phyloP scores from a whole-genome alignment of 2,797 vertebrate genomes.

The Typhlichthys subterraneus region DNA sequence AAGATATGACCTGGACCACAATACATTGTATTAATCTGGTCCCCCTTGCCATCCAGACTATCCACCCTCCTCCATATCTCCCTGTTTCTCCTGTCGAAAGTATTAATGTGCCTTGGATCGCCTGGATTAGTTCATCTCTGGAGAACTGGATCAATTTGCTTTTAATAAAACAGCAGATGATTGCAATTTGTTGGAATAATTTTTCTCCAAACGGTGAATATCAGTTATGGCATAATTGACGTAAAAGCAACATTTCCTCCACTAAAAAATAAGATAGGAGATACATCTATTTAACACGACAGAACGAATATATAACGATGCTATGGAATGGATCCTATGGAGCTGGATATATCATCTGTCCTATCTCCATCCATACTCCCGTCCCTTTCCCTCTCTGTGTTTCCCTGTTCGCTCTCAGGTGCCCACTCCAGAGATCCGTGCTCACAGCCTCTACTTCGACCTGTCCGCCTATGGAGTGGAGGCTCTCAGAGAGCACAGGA shows the following conservation, averaged over 20 bases:
- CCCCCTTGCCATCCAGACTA: constrained; percentile 5
- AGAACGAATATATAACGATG: too few species aligned
- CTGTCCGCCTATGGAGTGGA: constrained; percentile 83
- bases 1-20: constrained; percentile 58
- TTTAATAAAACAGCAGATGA: constrained; percentile 29
- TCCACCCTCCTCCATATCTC: constrained; percentile 8
- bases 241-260: constrained; percentile 29
- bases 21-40: constrained; percentile 14
- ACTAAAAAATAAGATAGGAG: too few species aligned
- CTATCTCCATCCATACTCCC: neutral
- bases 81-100: constrained; percentile 23
- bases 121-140: constrained; percentile 53
- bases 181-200: neutral
- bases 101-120: constrained; percentile 41
- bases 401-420: constrained; percentile 60
- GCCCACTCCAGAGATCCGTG: constrained; percentile 83
- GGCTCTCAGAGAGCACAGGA: constrained; percentile 65
- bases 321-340: constrained; percentile 7
- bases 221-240: constrained; percentile 5
- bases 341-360: neutral
- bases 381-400: neutral
- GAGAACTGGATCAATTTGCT: constrained; percentile 43
- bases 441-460: constrained; percentile 82
- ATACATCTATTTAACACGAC: too few species aligned
- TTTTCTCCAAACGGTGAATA: constrained; percentile 14